A percentile compares a stretch with the other conserved stretches of the same genome.
phyloP scores from a whole-genome alignment of 2,797 vertebrate genomes.

The Linurgus olivaceus region DNA sequence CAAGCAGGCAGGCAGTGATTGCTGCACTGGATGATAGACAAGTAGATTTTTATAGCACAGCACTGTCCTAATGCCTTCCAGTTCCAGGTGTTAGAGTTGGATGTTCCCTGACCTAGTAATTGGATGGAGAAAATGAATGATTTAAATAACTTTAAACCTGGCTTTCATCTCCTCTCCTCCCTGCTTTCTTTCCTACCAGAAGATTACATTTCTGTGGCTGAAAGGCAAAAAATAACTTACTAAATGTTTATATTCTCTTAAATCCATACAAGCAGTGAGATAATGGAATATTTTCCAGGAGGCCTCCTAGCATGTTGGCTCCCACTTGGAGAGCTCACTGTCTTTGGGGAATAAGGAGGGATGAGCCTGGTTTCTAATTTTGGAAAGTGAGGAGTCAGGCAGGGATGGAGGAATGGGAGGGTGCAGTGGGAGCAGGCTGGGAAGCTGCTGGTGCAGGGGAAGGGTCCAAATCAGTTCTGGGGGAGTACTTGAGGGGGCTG shows the following conservation, averaged over 20 bases:
- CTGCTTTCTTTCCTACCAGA: background rate
- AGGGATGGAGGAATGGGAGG: background rate
- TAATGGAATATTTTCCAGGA: background rate
- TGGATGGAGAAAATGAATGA: background rate
- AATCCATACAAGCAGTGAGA: background rate
- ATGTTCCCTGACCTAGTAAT: background rate
- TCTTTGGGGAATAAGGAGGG: background rate
- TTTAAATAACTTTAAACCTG: background rate
- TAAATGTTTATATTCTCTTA: background rate
- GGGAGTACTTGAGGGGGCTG: background rate
- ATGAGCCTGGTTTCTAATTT: background rate
- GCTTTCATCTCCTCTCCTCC: background rate
- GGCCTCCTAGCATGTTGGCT: background rate
- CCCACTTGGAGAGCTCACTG: background rate
- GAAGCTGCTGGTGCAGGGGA: background rate
- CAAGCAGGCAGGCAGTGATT: background rate
- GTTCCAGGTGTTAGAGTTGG: background rate
- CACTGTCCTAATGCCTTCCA: background rate
- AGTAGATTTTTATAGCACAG: background rate
- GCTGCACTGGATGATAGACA: background rate
- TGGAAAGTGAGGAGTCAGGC: background rate
- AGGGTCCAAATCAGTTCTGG: background rate
- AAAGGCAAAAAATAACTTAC: background rate
- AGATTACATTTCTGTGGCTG: background rate
- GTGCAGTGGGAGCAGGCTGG: fast-evolving